phyloP scores from a whole-genome alignment of 2,797 vertebrate genomes.

The Staurois parvus region DNA sequence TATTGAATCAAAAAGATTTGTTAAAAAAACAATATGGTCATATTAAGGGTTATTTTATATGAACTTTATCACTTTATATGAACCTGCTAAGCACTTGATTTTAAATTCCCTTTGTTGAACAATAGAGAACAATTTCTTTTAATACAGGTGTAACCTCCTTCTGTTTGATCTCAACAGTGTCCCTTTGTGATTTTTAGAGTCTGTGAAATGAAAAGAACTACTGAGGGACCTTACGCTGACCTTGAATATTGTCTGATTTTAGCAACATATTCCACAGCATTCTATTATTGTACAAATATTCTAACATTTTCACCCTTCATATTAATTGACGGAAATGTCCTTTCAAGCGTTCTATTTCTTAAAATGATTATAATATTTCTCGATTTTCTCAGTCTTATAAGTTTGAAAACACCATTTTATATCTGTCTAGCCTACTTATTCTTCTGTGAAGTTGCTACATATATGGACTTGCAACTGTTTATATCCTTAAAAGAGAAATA shows the following conservation, averaged over 20 bases:
- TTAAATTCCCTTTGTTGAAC: conserved; percentile 27
- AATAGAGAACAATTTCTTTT: conserved; percentile 31
- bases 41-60: conserved; percentile 4
- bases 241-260: conserved; percentile 30
- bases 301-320: not conserved
- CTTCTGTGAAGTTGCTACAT: not conserved
- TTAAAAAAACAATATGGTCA: not conserved
- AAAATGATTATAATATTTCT: not conserved
- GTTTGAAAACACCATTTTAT: not conserved
- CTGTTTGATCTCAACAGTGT: conserved; percentile 35
- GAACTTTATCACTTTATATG: conserved; percentile 16
- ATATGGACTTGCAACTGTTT: not conserved
- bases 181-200: conserved; percentile 27
- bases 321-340: not conserved
- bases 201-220: conserved; percentile 23
- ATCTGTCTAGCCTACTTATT: not conserved
- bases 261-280: conserved; percentile 5
- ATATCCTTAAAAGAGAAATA: too few species aligned
- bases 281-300: conserved; percentile 19
- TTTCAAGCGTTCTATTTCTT: not conserved
- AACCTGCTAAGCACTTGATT: conserved; percentile 34
- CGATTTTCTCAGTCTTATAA: not conserved
- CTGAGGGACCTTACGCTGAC: conserved; percentile 19
- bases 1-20: too few species aligned
- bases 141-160: conserved; percentile 43